Percentiles rank a stretch among this genome's conserved stretches.
Conservation (phyloP, 2,797 vertebrate species). For the Bradypus variegatus region DNA sequence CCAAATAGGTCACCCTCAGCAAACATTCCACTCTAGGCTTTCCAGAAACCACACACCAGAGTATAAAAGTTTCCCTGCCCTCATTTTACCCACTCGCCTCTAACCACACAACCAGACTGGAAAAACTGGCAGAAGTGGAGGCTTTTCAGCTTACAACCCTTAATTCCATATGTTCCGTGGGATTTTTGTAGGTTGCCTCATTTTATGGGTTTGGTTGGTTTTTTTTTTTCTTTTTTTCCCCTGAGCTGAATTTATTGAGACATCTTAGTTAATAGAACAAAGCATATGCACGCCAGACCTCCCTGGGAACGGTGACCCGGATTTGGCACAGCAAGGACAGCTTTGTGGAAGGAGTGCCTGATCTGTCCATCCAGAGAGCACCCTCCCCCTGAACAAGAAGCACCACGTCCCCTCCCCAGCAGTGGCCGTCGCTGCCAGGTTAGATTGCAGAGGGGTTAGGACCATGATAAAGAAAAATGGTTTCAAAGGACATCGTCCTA, state of each 20-base stretch:
- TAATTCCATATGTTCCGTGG: constrained; percentile 54
- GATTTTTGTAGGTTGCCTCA: constrained; percentile 52
- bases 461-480: not conserved
- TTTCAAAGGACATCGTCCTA: not conserved
- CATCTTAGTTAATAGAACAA: constrained; percentile 25
- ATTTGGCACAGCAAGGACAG: not conserved
- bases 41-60: constrained; percentile 70
- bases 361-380: not conserved
- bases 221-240: not conserved
- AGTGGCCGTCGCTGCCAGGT: not conserved
- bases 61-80: constrained; percentile 67
- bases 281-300: not conserved
- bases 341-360: not conserved
- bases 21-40: constrained; percentile 73
- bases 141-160: constrained; percentile 43
- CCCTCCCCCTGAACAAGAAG: not conserved
- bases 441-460: not conserved
- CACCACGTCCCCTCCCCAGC: not conserved
- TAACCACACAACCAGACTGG: constrained; percentile 66
- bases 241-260: constrained; percentile 45
- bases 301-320: not conserved
- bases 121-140: constrained; percentile 52
- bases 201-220: constrained; percentile 51
- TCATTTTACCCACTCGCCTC: constrained; percentile 69
- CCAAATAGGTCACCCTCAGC: constrained; percentile 79